Conservation (phyloP, 35 echinoderm and acorn worm genomes). For the Chiridota heheva region DNA sequence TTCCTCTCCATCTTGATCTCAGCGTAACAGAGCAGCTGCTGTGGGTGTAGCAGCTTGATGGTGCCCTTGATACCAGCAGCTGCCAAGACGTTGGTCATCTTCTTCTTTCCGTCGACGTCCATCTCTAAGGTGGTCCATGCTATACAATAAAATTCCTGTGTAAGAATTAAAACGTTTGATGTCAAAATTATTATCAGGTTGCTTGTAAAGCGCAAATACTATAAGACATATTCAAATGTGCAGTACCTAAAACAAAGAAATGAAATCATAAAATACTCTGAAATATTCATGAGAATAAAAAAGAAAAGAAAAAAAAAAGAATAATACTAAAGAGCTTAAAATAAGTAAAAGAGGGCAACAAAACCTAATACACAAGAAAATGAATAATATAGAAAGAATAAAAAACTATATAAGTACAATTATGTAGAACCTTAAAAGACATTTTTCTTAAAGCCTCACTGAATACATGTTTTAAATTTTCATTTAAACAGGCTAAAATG, state of each 20-base stretch:
- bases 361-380: too few species aligned
- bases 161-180: not conserved
- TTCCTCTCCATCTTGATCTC: slow-evolving; percentile 60
- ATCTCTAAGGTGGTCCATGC: slow-evolving; percentile 86
- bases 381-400: too few species aligned
- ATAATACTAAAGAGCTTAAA: not conserved
- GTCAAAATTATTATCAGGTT: too few species aligned
- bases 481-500: too few species aligned
- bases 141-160: slow-evolving; percentile 89
- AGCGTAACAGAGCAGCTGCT: slow-evolving; percentile 86
- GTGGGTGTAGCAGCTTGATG: slow-evolving; percentile 84
- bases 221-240: too few species aligned
- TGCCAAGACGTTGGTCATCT: slow-evolving; percentile 66
- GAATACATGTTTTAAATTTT: too few species aligned
- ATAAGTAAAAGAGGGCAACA: too few species aligned
- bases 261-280: too few species aligned
- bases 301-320: not conserved
- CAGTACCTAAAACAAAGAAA: not conserved
- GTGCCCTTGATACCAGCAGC: slow-evolving; percentile 68
- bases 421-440: too few species aligned
- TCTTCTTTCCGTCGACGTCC: slow-evolving; percentile 45
- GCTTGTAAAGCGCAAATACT: too few species aligned
- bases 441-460: too few species aligned
- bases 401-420: too few species aligned
- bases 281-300: not conserved